A percentile compares a stretch with the other conserved stretches of the same genome.
Conservation (phyloP, 2,113 vertebrate genomes). For the Rostratula benghalensis region DNA sequence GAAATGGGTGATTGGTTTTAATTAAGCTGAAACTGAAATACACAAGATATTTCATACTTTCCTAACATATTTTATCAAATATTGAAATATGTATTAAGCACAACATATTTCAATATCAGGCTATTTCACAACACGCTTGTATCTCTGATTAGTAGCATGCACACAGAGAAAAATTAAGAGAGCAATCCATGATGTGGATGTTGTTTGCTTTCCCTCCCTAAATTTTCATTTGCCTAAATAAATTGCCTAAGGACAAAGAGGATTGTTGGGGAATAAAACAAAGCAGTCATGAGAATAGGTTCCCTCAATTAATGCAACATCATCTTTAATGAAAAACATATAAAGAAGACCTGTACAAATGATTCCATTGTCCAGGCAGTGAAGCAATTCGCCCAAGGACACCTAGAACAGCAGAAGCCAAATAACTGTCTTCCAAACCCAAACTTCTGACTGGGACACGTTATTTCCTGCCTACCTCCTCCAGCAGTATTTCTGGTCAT, state of each 20-base stretch:
- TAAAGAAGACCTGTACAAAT: background rate
- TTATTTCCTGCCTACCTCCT: background rate
- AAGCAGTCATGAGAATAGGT: background rate
- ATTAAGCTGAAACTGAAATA: conserved; percentile 1
- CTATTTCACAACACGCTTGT: background rate
- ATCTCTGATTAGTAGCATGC: background rate
- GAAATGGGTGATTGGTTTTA: background rate
- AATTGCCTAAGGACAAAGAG: background rate
- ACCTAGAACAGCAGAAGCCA: background rate
- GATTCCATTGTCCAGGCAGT: background rate
- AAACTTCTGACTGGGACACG: background rate
- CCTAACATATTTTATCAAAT: background rate
- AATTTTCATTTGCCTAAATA: background rate
- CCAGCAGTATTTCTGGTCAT: background rate
- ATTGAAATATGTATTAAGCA: background rate
- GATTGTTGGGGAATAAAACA: background rate
- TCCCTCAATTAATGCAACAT: background rate
- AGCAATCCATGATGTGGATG: background rate
- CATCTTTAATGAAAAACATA: background rate
- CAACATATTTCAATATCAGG: background rate
- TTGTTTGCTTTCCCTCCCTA: background rate
- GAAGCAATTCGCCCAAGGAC: background rate
- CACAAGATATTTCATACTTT: background rate
- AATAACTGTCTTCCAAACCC: background rate
- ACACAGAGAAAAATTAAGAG: background rate